Evolutionary conservation across 2,888 invertebrate species (phyloP).

Genomic region (Lordiphosa fenestrarum): DNA sequence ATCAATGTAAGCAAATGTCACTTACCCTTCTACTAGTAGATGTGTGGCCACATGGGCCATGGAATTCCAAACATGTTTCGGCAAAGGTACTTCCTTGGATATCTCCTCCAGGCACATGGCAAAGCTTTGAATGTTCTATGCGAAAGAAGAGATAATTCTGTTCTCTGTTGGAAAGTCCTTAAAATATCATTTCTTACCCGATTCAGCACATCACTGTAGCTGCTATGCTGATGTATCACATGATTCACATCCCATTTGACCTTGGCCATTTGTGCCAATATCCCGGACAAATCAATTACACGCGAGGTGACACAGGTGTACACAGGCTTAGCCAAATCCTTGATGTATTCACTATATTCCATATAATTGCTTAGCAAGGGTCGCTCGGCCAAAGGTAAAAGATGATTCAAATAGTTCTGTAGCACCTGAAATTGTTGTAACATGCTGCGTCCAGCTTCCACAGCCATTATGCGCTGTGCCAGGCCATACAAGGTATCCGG

Average conservation of each 20-base stretch:
- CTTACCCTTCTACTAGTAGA: constrained; percentile 93
- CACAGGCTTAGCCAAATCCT: constrained; percentile 90
- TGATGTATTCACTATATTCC: constrained; percentile 69
- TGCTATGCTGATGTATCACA: constrained; percentile 95
- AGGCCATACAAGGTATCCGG: constrained; percentile 90
- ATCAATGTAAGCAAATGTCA: constrained; percentile 5
- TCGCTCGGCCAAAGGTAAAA: constrained; percentile 87
- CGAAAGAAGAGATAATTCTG: too few species aligned
- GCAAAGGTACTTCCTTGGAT: constrained; percentile 86
- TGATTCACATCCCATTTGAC: constrained; percentile 98
- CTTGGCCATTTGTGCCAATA: constrained; percentile 92
- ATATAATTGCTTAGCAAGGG: constrained; percentile 86
- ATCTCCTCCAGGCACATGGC: constrained; percentile 89
- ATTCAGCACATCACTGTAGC: constrained; percentile 90
- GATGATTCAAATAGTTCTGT: constrained; percentile 91
- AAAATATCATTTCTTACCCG: constrained; percentile 80
- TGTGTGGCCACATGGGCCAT: constrained; percentile 92
- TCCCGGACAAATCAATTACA: constrained; percentile 88
- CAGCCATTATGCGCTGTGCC: constrained; percentile 92
- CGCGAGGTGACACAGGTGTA: constrained; percentile 92
- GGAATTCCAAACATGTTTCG: constrained; percentile 92
- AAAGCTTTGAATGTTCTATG: constrained; percentile 84
- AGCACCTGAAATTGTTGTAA: constrained; percentile 92
- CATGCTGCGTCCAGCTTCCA: constrained; percentile 95
- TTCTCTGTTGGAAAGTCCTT: too few species aligned